Percentiles rank a stretch among this genome's conserved stretches.
These are phyloP conservation scores for Microctonus brassicae DNA, from an alignment of 2,888 invertebrate genomes.

Conservation along the genomic window DNA sequence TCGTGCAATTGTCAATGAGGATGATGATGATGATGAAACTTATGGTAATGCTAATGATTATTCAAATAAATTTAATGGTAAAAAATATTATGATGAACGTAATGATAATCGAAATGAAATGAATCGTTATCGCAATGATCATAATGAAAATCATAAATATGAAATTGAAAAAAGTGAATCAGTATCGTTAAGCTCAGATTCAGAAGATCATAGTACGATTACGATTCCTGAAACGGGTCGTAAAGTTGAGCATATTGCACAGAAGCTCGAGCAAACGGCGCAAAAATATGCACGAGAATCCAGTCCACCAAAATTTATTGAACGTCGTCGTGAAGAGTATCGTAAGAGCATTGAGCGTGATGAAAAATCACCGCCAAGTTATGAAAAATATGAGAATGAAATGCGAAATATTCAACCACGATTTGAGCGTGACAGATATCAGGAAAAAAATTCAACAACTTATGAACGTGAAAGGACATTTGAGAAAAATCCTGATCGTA, in stretches of 20 bases:
- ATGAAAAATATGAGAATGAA: slow-evolving; percentile 54
- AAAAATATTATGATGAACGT: slow-evolving; percentile 52
- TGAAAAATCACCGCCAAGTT: slow-evolving; percentile 47
- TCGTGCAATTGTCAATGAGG: slow-evolving; percentile 52
- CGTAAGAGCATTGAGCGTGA: slow-evolving; percentile 52
- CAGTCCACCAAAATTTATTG: slow-evolving; percentile 65
- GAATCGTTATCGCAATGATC: slow-evolving; percentile 49
- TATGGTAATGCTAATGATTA: slow-evolving; percentile 31
- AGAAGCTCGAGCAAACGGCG: slow-evolving; percentile 67
- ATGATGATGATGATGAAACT: slow-evolving; percentile 50
- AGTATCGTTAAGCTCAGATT: slow-evolving; percentile 57
- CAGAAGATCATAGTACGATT: slow-evolving; percentile 65
- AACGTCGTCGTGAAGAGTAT: slow-evolving; percentile 56
- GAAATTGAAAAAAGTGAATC: slow-evolving; percentile 60
- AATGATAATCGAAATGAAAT: slow-evolving; percentile 53
- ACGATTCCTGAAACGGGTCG: slow-evolving; percentile 64
- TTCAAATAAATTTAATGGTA: slow-evolving; percentile 47
- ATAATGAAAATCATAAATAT: slow-evolving; percentile 54
- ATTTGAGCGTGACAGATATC: slow-evolving; percentile 37
- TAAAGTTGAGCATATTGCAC: slow-evolving; percentile 67
- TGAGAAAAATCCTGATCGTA: slow-evolving; percentile 60
- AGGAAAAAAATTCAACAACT: slow-evolving; percentile 39
- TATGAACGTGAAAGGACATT: slow-evolving; percentile 59
- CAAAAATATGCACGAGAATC: slow-evolving; percentile 67
- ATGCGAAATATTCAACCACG: slow-evolving; percentile 35